Base-by-base conservation (phyloP, 37 sponge, comb jelly and placozoan species). In the Ephydatia muelleri region DNA sequence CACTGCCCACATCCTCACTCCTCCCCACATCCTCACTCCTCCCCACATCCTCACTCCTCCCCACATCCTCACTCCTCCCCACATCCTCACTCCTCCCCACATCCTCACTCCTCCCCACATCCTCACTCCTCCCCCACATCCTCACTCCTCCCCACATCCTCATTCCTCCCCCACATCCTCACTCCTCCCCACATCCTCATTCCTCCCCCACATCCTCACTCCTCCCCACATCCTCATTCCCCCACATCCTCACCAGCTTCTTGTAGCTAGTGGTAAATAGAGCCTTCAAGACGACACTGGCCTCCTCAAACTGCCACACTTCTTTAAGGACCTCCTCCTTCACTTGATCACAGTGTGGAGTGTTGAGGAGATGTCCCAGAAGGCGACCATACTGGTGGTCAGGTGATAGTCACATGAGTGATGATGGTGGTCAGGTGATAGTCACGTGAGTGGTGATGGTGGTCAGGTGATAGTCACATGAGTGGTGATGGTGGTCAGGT, bases 221-320 rank as follows among this genome's bases (percentile, higher is more conserved):
- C 47, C 29, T 12, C 29, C 70, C 3, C 70, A 13, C 70, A 68
- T 11, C 26, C 70, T 11, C 5, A 13, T 5, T 34, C 72, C 31
- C 64, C 77, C 34, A 64, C 48, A 73, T 14, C 39, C 30, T 67
- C 72, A 90, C 90, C 77, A 81, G 40, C 64, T 90, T 90, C 80
- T 85, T 90, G 75, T 69, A n/a, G 26, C 66, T 68, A 16, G 86
- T 85, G 28, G 29, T 70, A 6, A 85, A 72, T 26, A 71, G 13
- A 48, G 23, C 70, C 73, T 85, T 71, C 78, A 90, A 67, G 65
- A 90, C 23, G 38, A 40, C 36, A 19, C 29, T 30, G 19, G 82
- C 38, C 3, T 80, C 78, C 16, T 90, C 67, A 26, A 85, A 70
- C 8, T n/a, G 13, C 86, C 86, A 85, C 69, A 90, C 27, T 39